Percentiles rank a stretch among this genome's conserved stretches.
Conservation (phyloP, 2,113 vertebrate genomes). For the Syngnathus floridae region DNA sequence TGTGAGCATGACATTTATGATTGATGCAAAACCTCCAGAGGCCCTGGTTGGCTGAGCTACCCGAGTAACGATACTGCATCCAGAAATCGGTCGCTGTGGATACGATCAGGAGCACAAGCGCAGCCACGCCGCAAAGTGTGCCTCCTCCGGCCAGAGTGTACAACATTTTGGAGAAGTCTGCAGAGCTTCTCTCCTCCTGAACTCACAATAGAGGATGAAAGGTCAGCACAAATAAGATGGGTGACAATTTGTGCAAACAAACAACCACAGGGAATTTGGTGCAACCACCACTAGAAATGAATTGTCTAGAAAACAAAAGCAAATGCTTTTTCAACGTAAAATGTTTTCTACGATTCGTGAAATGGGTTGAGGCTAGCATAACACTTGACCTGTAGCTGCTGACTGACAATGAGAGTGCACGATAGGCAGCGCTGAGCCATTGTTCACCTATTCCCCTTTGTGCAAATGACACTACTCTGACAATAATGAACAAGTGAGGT, state of each 20-base stretch:
- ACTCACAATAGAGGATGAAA: conserved; percentile 11
- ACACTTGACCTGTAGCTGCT: conserved; percentile 19
- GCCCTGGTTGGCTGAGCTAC: conserved; percentile 73
- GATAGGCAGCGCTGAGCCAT: conserved; percentile 48
- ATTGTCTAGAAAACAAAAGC: not conserved
- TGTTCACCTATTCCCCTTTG: conserved; percentile 57
- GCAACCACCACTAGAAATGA: not conserved
- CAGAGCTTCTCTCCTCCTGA: conserved; percentile 44
- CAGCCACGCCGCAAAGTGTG: conserved; percentile 71
- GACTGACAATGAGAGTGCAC: conserved; percentile 50
- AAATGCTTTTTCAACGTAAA: not conserved
- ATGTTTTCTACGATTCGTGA: not conserved
- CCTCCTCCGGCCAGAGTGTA: conserved; percentile 73
- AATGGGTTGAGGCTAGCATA: conserved; percentile 20
- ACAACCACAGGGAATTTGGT: not conserved
- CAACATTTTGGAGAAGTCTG: conserved; percentile 61
- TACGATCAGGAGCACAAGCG: conserved; percentile 76
- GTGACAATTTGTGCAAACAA: not conserved
- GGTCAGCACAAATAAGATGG: not conserved
- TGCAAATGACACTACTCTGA: conserved; percentile 37
- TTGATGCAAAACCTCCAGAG: conserved; percentile 80
- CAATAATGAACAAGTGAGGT: conserved; percentile 41
- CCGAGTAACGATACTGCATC: conserved; percentile 77
- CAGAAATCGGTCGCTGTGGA: conserved; percentile 79
- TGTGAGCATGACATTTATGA: conserved; percentile 76